Evolutionary conservation across 2,888 invertebrate species (phyloP), one percentile per base, ranked within the genome.

Genomic region (Epistrophe eligans): DNA sequence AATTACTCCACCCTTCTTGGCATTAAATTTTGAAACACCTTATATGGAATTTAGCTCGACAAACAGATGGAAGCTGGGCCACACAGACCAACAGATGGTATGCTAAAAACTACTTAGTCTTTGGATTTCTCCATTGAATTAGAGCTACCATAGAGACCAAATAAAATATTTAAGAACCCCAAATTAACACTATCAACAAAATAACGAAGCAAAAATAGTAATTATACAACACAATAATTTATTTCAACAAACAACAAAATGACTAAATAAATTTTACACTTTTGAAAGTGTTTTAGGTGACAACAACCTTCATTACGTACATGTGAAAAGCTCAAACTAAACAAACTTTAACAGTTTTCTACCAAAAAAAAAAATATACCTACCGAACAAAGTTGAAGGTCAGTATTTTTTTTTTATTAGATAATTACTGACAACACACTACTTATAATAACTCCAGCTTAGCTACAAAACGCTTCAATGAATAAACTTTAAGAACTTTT

Each of bases 401-500:
- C 35, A 35, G 35, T n/a, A 58, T 2, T 2, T 28, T 32, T 57
- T 55, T 57, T 55, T 0, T 32, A n/a, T 32, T 28, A 28, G 55
- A n/a, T 57, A 38, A 38, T 17, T 17, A 55, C 58, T 17, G 2
- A 17, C 17, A 38, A 13, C 4, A 55, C 55, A 35, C 35, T 35
- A 32, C 4, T 0, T 55, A n/a, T 15, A 15, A 28, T 32, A 58
- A 11, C 17, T 58, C 17, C 35, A 38, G 6, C 58, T 11, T 57
- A 57, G n/a, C 3, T 2, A n/a, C n/a, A 38, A 58, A 35, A 17
- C 7, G 17, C 35, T 58, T 35, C 58, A 58, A 17, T 58, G 35
- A 58, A 35, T 58, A 24, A 24, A 55, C 28, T 17, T 58, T 58
- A 35, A 58, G 58, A 58, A 58, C 58, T 38, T 58, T 58, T 58